Conservation (phyloP, 2,113 vertebrate species). For the Pagrus major region DNA sequence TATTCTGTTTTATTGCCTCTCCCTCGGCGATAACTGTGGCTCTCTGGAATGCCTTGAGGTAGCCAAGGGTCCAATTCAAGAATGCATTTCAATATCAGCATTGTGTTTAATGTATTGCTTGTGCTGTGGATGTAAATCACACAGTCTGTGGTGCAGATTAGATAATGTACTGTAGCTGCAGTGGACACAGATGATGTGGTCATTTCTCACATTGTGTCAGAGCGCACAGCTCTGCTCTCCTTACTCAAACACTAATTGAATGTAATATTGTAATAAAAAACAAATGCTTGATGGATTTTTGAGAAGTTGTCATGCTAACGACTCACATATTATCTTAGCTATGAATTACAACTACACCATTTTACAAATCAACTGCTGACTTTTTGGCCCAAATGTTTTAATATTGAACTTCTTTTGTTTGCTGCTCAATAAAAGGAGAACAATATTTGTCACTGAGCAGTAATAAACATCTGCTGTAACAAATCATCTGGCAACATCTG, state of each 20-base stretch:
- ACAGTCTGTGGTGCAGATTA: neutral
- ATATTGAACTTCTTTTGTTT: neutral
- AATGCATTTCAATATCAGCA: too few species aligned
- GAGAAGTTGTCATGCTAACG: neutral
- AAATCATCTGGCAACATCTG: slow-evolving; percentile 45
- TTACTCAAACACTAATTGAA: neutral
- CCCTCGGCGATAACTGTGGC: too few species aligned
- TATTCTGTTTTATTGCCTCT: too few species aligned
- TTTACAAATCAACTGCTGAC: neutral
- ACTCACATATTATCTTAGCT: neutral
- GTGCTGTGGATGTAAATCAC: neutral
- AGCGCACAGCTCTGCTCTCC: neutral
- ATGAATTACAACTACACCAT: neutral
- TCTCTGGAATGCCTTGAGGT: too few species aligned
- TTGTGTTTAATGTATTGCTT: neutral
- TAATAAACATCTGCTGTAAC: slow-evolving; percentile 46
- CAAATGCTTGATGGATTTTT: neutral
- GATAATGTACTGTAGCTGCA: neutral
- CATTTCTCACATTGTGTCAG: neutral
- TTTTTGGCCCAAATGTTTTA: neutral
- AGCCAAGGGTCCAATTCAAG: too few species aligned
- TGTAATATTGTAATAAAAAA: neutral
- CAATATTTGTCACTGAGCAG: neutral
- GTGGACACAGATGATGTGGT: neutral
- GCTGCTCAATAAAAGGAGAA: neutral